phyloP scores from a whole-genome alignment of 2,113 vertebrate species.

The Willisornis vidua region DNA sequence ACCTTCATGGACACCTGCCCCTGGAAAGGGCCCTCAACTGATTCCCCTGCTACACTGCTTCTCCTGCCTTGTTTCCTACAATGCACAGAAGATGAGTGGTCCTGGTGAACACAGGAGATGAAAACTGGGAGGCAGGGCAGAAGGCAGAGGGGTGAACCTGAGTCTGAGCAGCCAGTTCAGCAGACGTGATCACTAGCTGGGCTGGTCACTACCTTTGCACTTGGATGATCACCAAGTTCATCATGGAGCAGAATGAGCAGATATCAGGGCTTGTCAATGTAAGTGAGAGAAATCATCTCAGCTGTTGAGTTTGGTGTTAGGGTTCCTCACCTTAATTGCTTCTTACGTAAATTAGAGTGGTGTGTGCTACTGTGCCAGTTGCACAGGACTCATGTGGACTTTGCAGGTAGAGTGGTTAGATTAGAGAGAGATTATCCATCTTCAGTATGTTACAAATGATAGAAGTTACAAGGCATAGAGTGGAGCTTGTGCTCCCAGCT shows the following conservation, averaged over 20 bases:
- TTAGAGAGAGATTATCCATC: not conserved
- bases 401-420: not conserved
- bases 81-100: not conserved
- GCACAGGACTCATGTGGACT: not conserved
- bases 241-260: not conserved
- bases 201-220: not conserved
- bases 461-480: not conserved
- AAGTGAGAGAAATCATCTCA: not conserved
- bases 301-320: not conserved
- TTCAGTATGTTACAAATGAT: accelerated
- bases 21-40: not conserved
- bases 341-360: not conserved
- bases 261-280: not conserved
- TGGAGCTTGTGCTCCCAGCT: not conserved
- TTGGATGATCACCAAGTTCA: accelerated
- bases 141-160: not conserved
- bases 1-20: not conserved
- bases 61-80: not conserved
- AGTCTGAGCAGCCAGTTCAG: not conserved
- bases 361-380: not conserved
- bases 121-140: not conserved
- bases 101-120: not conserved
- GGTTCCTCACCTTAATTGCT: not conserved
- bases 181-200: not conserved
- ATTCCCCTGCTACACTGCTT: not conserved